These are phyloP conservation scores for Notarius quadriscutis DNA, from an alignment of 2,113 vertebrate genomes.

Conservation along the genomic window DNA sequence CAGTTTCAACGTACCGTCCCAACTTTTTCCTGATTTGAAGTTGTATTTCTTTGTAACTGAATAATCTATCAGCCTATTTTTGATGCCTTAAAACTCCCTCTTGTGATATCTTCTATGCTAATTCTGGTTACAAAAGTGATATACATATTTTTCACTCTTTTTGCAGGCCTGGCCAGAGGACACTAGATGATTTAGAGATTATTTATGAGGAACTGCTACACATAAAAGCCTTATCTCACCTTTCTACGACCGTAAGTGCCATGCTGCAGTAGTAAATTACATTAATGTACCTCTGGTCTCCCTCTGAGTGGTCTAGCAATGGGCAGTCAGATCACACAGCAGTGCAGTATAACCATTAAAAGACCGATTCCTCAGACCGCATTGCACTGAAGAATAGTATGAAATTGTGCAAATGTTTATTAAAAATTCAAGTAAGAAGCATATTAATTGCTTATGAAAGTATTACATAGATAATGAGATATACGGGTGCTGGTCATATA, in stretches of 20 bases:
- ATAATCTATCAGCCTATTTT: background rate
- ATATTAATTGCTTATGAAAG: background rate
- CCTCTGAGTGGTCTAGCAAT: background rate
- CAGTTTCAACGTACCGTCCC: too few relatives aligned
- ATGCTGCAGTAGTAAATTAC: conserved; percentile 35
- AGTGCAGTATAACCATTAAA: background rate
- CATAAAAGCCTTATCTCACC: conserved; percentile 96
- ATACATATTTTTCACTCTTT: background rate
- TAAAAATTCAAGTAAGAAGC: background rate
- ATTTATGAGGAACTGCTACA: conserved; percentile 97
- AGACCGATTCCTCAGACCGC: background rate
- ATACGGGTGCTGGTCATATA: too few relatives aligned
- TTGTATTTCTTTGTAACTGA: background rate
- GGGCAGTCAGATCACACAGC: background rate
- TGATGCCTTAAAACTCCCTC: background rate
- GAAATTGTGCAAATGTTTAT: background rate
- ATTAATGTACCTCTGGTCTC: background rate
- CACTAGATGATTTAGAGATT: conserved; percentile 91
- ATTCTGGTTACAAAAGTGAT: background rate
- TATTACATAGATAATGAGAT: background rate
- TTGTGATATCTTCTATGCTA: background rate
- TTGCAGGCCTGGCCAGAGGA: conserved; percentile 89
- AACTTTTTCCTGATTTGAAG: too few relatives aligned
- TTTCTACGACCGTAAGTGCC: conserved; percentile 90
- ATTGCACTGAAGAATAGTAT: background rate